These are phyloP conservation scores for Lineus longissimus DNA, from an alignment of 1,140 invertebrate genomes.

Conservation along the genomic window DNA sequence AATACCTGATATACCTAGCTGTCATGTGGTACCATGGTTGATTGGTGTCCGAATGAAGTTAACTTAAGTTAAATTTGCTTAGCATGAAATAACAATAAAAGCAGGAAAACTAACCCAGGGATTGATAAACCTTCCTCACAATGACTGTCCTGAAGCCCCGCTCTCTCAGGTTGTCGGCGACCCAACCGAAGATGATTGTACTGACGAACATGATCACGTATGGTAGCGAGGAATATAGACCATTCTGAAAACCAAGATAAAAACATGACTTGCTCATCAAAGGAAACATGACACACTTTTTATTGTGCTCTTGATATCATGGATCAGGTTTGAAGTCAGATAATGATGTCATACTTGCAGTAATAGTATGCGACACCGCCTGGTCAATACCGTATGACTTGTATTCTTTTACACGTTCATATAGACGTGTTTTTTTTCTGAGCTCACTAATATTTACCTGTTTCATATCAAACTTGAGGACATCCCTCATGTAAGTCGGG, in stretches of 20 bases:
- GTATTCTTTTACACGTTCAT: not conserved
- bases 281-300: too few relatives aligned
- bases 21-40: too few relatives aligned
- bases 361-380: too few relatives aligned
- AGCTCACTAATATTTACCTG: constrained; percentile 25
- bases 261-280: too few relatives aligned
- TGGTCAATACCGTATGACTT: constrained; percentile 1
- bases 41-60: too few relatives aligned
- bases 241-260: constrained; percentile 64
- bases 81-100: too few relatives aligned
- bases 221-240: constrained; percentile 79
- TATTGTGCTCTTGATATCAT: too few relatives aligned
- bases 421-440: not conserved
- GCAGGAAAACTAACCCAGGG: constrained; percentile 59
- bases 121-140: constrained; percentile 60
- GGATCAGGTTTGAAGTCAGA: too few relatives aligned
- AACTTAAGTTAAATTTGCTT: too few relatives aligned
- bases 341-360: too few relatives aligned
- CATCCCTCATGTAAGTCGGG: constrained; percentile 48
- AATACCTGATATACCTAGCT: too few relatives aligned
- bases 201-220: constrained; percentile 79
- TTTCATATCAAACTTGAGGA: constrained; percentile 48
- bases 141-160: constrained; percentile 59
- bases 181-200: constrained; percentile 69
- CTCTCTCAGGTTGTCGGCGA: constrained; percentile 72